Evolutionary conservation across 2,888 invertebrate species (phyloP), one percentile per base, ranked within the genome.

Genomic region (Craniophora ligustri): DNA sequence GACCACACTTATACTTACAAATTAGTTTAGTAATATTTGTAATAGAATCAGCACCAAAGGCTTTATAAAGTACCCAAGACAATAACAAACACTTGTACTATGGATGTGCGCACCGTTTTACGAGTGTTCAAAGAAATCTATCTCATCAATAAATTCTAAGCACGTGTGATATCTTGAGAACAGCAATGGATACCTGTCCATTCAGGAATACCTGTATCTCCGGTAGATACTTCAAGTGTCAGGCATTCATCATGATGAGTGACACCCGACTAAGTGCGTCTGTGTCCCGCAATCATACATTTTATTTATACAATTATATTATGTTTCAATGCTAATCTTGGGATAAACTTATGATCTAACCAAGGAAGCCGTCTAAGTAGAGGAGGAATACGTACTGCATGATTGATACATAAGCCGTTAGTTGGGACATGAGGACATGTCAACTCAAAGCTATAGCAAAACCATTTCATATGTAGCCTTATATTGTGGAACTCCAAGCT

Each of bases 231-330:
- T 64, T 63, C 69, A 48, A 68, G 69, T 55, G 69, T 63, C 64
- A 64, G 63, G 21, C 63, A 64, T 64, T 38, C 64, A 68, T 64
- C 63, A 64, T 32, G 44, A 26, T 48, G 63, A 55, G 44, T 64
- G 69, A 48, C 63, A 68, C 42, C 55, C 47, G 56, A 48, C 56
- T 63, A 68, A 68, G 55, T 64, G 55, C 55, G 56, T 32, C 64
- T 40, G 30, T 54, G 40, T 64, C 44, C 63, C 40, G 40, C 63
- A 64, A 68, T 63, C 69, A 64, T 63, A 63, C 69, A 28, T 55
- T 55, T 63, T 68, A 64, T 63, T 68, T 41, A 64, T 64, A 63
- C 69, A 64, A 68, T 55, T 64, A 67, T 67, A n/a, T n/a, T 28
- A 36, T 51, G 64, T 54, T 48, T 30, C 63, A 63, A 68, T 64